phyloP scores from a whole-genome alignment of 1,140 invertebrate species.

The Probaryconus sp. region DNA sequence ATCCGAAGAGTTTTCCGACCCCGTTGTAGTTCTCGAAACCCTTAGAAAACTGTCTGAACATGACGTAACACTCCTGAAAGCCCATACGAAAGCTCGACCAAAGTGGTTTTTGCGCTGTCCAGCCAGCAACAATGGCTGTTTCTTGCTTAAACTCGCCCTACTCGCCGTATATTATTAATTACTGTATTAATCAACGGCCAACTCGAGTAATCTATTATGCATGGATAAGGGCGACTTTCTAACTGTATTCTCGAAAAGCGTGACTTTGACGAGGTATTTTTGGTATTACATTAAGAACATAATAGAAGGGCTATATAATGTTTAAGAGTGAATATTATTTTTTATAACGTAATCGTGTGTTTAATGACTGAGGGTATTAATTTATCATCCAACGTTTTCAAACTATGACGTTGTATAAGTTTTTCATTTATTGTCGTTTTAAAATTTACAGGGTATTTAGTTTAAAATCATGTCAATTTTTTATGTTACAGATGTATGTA shows the following conservation, averaged over 20 bases:
- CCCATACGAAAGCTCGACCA: conserved; percentile 56
- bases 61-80: conserved; percentile 76
- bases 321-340: conserved; percentile 12
- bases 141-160: conserved; percentile 66
- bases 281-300: conserved; percentile 48
- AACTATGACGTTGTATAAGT: too few relatives aligned
- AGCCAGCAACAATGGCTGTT: conserved; percentile 73
- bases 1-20: conserved; percentile 44
- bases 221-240: conserved; percentile 71
- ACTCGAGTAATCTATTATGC: conserved; percentile 75
- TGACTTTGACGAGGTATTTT: conserved; percentile 59
- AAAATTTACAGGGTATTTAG: not conserved
- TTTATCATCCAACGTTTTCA: too few relatives aligned
- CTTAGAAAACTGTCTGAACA: conserved; percentile 76
- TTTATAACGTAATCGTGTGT: too few relatives aligned
- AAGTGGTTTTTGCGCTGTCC: conserved; percentile 72
- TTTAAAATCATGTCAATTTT: conserved; percentile 12
- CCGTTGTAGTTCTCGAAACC: conserved; percentile 59
- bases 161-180: conserved; percentile 78
- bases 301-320: conserved; percentile 20
- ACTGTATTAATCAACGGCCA: conserved; percentile 77
- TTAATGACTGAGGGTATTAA: too few relatives aligned
- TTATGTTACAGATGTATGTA: conserved; percentile 69
- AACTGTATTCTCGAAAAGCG: conserved; percentile 54
- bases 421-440: too few relatives aligned